These are phyloP conservation scores for Lithobates pipiens DNA, from an alignment of 2,797 vertebrate species.

Conservation along the genomic window DNA sequence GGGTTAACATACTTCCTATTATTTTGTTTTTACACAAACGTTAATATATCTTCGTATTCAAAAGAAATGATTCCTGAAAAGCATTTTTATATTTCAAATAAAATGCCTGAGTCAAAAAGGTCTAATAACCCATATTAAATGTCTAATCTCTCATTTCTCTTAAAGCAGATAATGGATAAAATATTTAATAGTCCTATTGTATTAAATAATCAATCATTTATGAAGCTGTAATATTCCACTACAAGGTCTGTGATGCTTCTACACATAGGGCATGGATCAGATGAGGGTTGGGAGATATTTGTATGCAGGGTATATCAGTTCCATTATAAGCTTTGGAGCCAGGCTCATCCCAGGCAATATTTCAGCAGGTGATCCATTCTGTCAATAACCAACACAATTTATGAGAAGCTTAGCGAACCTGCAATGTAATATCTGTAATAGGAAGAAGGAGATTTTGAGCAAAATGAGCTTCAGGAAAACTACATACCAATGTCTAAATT, in stretches of 20 bases:
- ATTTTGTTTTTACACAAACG: too few relatives aligned
- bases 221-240: not conserved
- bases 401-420: not conserved
- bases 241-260: not conserved
- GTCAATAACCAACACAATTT: not conserved
- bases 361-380: not conserved
- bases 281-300: not conserved
- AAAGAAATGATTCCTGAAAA: too few relatives aligned
- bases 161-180: not conserved
- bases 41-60: too few relatives aligned
- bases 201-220: not conserved
- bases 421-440: not conserved
- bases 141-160: not conserved
- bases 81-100: not conserved
- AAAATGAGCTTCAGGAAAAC: not conserved
- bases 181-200: not conserved
- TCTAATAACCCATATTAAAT: not conserved
- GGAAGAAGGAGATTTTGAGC: too few relatives aligned
- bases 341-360: not conserved
- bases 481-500: not conserved
- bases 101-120: not conserved
- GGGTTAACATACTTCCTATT: not conserved
- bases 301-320: not conserved
- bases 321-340: not conserved
- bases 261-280: not conserved